Base-by-base conservation (phyloP, 2,888 invertebrate genomes). In the Eristalinus sepulchralis region DNA sequence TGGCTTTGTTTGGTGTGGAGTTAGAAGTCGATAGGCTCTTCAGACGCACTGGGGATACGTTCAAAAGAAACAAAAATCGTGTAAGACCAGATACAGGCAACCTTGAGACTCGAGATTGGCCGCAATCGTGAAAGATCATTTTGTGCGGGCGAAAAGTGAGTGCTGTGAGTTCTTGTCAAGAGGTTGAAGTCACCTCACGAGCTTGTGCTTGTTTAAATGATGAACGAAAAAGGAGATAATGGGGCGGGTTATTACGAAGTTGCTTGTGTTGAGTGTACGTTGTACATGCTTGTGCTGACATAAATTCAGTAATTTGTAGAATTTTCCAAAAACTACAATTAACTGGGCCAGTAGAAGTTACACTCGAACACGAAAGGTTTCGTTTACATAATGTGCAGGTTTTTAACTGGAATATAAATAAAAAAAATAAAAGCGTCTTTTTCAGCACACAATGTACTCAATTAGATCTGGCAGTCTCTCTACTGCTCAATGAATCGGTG, bases 111-210 rank as follows among this genome's bases (percentile, higher is more conserved):
- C 47, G 55, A 66, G 67, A 60, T 62, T 62, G 33, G 17, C 13
- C 53, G 34, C 67, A 76, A 67, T 76, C 76, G 66, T 59, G 47
- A 75, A 59, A 76, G 17, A 47, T 10, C 34, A 59, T 62, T 17
- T 27, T 47, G 34, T 24, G 75, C 33, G 59, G 66, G 75, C 57
- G 66, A 39, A 34, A 64, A 57, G 27, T 63, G 47, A 63, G 17
- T 8, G 8, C 17, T 47, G n/a, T 8, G 47, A n/a, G n/a, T n/a
- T n/a, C n/a, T 17, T 47, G 47, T 47, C 17, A 17, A 47, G 47
- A 47, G 39, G n/a, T 39, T n/a, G 39, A 13, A 39, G 47, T 6
- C 47, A 47, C 47, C 47, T 47, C 47, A 47, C 17, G 47, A 47
- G 47, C 6, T 20, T 31, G 27, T 76, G 60, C 66, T 60, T 57